phyloP scores from a whole-genome alignment of 35 echinoderm and acorn worm genomes.

The Acanthaster planci region DNA sequence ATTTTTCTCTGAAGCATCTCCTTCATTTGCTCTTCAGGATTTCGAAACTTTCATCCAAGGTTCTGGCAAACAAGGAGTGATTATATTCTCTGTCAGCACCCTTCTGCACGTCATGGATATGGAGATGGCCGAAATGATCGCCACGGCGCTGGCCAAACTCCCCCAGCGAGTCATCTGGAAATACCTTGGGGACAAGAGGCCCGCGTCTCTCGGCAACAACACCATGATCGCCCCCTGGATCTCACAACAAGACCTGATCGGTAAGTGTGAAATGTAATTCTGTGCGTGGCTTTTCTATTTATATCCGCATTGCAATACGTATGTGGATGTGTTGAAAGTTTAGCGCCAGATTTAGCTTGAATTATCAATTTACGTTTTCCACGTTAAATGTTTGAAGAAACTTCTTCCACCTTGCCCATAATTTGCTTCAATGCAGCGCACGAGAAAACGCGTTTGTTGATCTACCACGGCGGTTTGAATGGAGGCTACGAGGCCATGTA shows the following conservation, averaged over 20 bases:
- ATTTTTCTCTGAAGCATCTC: too few species aligned
- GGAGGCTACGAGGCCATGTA: slow-evolving; percentile 56
- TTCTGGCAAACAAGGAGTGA: slow-evolving; percentile 28
- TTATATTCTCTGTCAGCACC: slow-evolving; percentile 40
- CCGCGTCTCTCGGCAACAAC: slow-evolving; percentile 13
- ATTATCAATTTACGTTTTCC: too few species aligned
- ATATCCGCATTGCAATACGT: neutral
- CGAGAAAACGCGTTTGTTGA: slow-evolving; percentile 30
- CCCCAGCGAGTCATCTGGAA: slow-evolving; percentile 59
- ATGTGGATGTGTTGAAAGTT: neutral
- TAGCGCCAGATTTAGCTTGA: too few species aligned
- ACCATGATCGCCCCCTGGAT: slow-evolving; percentile 35
- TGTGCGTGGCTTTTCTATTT: neutral
- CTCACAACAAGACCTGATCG: slow-evolving; percentile 42
- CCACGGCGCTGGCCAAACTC: slow-evolving; percentile 18
- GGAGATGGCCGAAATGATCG: slow-evolving; percentile 41
- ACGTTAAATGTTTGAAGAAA: too few species aligned
- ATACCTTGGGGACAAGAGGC: neutral
- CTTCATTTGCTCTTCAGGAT: slow-evolving; percentile 14
- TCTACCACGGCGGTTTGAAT: slow-evolving; percentile 55
- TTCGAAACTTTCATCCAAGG: slow-evolving; percentile 34
- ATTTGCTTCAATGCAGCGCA: slow-evolving; percentile 1
- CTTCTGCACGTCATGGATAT: neutral
- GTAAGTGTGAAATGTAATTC: neutral
- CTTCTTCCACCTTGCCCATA: too few species aligned